Evolutionary conservation across 2,797 vertebrate species (phyloP).

Genomic region (Trematomus bernacchii): DNA sequence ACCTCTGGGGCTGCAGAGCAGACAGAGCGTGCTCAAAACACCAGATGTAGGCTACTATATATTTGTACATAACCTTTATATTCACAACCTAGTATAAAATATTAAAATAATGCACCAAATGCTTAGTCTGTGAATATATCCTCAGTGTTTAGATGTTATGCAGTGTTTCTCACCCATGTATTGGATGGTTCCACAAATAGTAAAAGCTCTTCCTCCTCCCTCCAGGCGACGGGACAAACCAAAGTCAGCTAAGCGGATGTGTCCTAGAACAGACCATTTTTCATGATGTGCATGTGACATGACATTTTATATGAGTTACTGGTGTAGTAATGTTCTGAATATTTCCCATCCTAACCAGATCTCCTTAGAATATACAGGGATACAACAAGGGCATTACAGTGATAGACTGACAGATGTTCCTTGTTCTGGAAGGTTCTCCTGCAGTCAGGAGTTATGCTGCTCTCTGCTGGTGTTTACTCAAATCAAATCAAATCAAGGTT

Average conservation of each 20-base stretch:
- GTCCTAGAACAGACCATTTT: conserved; percentile 85
- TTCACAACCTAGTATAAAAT: not conserved
- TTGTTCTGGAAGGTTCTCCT: conserved; percentile 52
- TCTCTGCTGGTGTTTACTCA: conserved; percentile 77
- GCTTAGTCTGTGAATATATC: not conserved
- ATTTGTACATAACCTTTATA: not conserved
- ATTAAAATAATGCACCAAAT: not conserved
- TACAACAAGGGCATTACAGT: conserved; percentile 3
- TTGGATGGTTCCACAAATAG: conserved; percentile 97
- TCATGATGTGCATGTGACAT: not conserved
- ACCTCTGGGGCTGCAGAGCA: conserved; percentile 92
- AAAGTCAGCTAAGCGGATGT: conserved; percentile 95
- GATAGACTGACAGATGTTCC: conserved; percentile 11
- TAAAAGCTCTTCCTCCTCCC: conserved; percentile 90
- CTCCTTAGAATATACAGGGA: not conserved
- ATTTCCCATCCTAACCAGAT: not conserved
- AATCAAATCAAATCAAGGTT: too few relatives aligned
- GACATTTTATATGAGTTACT: not conserved
- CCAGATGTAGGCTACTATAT: not conserved
- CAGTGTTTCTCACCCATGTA: conserved; percentile 93
- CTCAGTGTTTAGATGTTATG: conserved; percentile 1
- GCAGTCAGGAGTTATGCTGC: conserved; percentile 56
- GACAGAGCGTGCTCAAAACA: conserved; percentile 28
- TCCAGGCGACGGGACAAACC: conserved; percentile 92
- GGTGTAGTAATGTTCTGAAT: not conserved